Base-by-base conservation (phyloP, 2,888 invertebrate genomes). In the Tetrapedia diversipes region DNA sequence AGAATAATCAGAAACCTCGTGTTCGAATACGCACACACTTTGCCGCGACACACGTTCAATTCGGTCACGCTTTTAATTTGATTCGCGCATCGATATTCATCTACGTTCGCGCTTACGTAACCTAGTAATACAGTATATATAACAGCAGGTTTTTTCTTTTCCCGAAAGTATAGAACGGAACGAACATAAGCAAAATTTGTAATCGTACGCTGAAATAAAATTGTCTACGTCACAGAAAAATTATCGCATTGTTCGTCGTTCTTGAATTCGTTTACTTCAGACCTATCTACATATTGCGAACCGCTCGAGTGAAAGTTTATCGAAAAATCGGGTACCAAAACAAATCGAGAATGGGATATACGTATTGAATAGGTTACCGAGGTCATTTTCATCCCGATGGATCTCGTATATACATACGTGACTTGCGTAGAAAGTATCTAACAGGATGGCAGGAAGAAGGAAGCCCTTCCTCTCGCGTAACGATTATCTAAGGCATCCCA, bases 401-500 rank as follows among this genome's bases (percentile, higher is more conserved):
- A 53, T 24, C 32, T 47, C 22, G 37, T 19, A n/a, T n/a, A n/a
- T n/a, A n/a, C n/a, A n/a, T n/a, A 43, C 16, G 29, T 29, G 63
- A 43, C 41, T 24, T 32, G 57, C 45, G 45, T 47, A 41, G 51
- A 59, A 32, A 32, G 41, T 22, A 3, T 29, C 3, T 0, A 32
- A 14, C 22, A 41, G 49, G 43, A 37, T n/a, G 39, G 43, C 24
- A 61, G 75, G 59, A 71, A 68, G 68, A 67, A 72, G 63, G 72
- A 72, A 68, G 56, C 51, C 59, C 71, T 71, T 79, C 51, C 69
- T 68, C 56, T 49, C 68, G 32, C 71, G 69, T 61, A 73, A 70
- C 68, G 78, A 80, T 83, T 82, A 81, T 65, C 60, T 56, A 68
- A 81, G 68, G 47, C 75, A 37, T 72, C 63, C 65, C 41, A 34